phyloP scores from a whole-genome alignment of 1,140 invertebrate species.

The Eriosoma lanigerum region DNA sequence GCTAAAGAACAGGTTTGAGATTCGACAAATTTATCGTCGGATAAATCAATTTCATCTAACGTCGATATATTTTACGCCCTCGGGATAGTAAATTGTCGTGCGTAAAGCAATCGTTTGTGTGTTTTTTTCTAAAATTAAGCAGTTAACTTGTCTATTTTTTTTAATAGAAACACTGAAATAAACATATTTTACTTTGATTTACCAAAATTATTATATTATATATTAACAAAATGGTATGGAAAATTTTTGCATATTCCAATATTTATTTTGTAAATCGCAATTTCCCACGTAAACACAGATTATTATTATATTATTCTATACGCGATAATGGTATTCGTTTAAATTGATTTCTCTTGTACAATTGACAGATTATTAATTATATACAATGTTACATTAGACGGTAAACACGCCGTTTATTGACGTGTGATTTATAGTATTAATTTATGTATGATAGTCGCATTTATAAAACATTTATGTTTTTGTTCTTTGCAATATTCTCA shows the following conservation, averaged over 20 bases:
- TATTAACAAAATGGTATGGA: neutral
- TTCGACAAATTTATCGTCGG: slow-evolving; percentile 18
- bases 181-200: neutral
- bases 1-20: slow-evolving; percentile 9
- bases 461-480: no score
- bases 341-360: neutral
- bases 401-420: neutral
- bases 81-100: neutral
- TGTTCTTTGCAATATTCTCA: no score
- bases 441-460: no score
- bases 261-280: slow-evolving; percentile 12
- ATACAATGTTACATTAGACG: no score
- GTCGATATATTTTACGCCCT: neutral
- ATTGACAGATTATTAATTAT: no score
- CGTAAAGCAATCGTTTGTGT: slow-evolving; percentile 17
- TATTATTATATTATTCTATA: no score
- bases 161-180: neutral
- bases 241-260: slow-evolving; percentile 18
- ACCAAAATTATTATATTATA: no score
- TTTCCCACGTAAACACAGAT: neutral
- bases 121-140: no score
- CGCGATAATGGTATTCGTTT: no score
- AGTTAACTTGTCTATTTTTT: no score
- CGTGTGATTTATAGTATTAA: neutral
- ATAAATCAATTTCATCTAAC: slow-evolving; percentile 10